phyloP scores from a whole-genome alignment of 1,140 invertebrate genomes.

The Cyrtorhinus lividipennis region DNA sequence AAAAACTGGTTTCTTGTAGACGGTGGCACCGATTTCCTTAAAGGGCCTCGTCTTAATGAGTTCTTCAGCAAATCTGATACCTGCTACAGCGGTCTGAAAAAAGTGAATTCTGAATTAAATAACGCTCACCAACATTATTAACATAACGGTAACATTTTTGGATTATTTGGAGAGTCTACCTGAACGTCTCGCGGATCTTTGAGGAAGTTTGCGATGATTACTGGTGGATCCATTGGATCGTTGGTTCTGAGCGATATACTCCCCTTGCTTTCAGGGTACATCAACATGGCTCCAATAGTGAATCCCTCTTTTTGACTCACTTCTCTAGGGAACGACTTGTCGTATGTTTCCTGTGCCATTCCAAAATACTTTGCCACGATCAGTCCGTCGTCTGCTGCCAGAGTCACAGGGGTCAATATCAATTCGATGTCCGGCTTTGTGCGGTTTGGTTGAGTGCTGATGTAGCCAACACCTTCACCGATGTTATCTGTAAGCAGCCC shows the following conservation, averaged over 20 bases:
- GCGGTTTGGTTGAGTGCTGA: conserved; percentile 39
- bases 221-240: conserved; percentile 42
- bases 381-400: conserved; percentile 29
- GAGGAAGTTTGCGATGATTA: conserved; percentile 51
- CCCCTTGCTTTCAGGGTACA: conserved; percentile 41
- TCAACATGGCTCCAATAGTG: conserved; percentile 30
- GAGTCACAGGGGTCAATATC: conserved; percentile 35
- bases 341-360: conserved; percentile 21
- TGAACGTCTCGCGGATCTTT: conserved; percentile 28
- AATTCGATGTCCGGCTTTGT: conserved; percentile 48
- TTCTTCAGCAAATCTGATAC: conserved; percentile 29
- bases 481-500: conserved; percentile 30
- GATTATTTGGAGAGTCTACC: too few species aligned
- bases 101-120: conserved; percentile 49
- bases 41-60: conserved; percentile 29
- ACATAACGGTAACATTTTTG: too few species aligned
- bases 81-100: conserved; percentile 34
- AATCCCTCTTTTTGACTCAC: conserved; percentile 26
- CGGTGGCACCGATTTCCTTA: conserved; percentile 26
- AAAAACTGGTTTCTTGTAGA: conserved; percentile 30
- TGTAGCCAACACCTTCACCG: conserved; percentile 46
- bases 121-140: too few species aligned
- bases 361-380: conserved; percentile 22
- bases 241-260: conserved; percentile 37
- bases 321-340: conserved; percentile 24